Percentiles rank a stretch among this genome's conserved stretches.
Conservation (phyloP, 2,888 invertebrate genomes). For the Quadriops clusia region DNA sequence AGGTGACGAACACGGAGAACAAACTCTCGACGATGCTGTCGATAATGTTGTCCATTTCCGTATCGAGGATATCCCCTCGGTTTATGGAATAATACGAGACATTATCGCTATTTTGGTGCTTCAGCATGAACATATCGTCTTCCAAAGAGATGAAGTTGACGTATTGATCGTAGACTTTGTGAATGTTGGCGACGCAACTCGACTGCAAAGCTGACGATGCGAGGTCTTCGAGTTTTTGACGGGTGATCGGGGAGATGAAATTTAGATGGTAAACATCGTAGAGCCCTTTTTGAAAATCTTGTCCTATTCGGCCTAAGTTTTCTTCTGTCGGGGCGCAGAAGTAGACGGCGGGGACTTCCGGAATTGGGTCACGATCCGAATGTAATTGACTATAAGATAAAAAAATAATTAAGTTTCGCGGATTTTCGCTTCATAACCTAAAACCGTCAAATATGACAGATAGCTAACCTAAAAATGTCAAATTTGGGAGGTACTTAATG, state of each 20-base stretch:
- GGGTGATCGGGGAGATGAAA: constrained; percentile 88
- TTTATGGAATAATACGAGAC: constrained; percentile 94
- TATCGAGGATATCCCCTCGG: constrained; percentile 84
- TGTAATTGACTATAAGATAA: constrained; percentile 58
- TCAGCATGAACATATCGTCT: constrained; percentile 90
- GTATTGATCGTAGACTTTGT: constrained; percentile 97
- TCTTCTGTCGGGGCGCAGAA: constrained; percentile 95
- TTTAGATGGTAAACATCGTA: constrained; percentile 95
- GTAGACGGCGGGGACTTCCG: constrained; percentile 97
- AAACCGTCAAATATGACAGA: too few relatives aligned
- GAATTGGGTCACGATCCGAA: constrained; percentile 83
- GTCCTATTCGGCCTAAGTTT: constrained; percentile 86
- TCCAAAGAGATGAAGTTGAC: constrained; percentile 96
- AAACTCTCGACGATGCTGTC: constrained; percentile 91
- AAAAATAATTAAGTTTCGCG: too few relatives aligned
- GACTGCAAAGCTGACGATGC: constrained; percentile 86
- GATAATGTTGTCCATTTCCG: constrained; percentile 90
- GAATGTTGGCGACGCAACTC: constrained; percentile 81
- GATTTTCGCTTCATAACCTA: too few relatives aligned
- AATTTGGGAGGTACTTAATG: too few relatives aligned
- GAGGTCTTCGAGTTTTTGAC: constrained; percentile 89
- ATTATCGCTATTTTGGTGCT: constrained; percentile 83
- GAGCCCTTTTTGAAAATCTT: constrained; percentile 75
- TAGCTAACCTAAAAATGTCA: too few relatives aligned
- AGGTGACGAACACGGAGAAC: constrained; percentile 94